Evolutionary conservation across 2,113 vertebrate species (phyloP).

Genomic region (Glaucidium brasilianum): DNA sequence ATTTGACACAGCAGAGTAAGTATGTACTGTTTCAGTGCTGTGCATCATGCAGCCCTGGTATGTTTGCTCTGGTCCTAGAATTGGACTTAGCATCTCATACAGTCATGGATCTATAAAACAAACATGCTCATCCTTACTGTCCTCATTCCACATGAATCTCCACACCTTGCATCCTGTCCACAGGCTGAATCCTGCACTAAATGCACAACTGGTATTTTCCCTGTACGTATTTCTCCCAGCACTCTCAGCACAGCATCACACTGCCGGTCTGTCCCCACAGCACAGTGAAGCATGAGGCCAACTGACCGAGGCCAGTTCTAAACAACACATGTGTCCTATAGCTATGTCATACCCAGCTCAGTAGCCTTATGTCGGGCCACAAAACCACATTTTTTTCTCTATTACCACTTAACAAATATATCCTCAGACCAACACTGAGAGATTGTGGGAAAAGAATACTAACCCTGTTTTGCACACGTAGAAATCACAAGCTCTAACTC

Average conservation of each 20-base stretch:
- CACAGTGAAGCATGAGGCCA: background rate
- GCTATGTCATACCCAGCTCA: background rate
- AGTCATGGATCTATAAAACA: rapidly evolving
- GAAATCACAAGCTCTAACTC: background rate
- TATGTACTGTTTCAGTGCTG: background rate
- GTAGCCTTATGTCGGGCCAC: rapidly evolving
- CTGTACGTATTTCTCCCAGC: rapidly evolving
- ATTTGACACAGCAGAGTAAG: slow-evolving; percentile 29
- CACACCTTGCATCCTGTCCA: background rate
- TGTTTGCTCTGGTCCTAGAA: background rate
- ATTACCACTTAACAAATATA: background rate
- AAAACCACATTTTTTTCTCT: background rate
- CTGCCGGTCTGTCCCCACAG: background rate
- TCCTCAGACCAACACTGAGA: background rate
- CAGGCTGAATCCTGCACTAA: background rate
- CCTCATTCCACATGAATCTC: background rate
- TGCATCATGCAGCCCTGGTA: background rate
- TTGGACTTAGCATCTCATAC: background rate
- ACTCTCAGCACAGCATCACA: background rate
- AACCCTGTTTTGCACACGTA: background rate
- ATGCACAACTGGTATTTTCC: background rate
- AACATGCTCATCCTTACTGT: background rate
- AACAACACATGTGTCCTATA: background rate
- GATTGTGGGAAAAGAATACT: background rate
- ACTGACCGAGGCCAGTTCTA: background rate